Evolutionary conservation across 2,797 vertebrate genomes (phyloP).

Genomic region (Euthynnus affinis): DNA sequence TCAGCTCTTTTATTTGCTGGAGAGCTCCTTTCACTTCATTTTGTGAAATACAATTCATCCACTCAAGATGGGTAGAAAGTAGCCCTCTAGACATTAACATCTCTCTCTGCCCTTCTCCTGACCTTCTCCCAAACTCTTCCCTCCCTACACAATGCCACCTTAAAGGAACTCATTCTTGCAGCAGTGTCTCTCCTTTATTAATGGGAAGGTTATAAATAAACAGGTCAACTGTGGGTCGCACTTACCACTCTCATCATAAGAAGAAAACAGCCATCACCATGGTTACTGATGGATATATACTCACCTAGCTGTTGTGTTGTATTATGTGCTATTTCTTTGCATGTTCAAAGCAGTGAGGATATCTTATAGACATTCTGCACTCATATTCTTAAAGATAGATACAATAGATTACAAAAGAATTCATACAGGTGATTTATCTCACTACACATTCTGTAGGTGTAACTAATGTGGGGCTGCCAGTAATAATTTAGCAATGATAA

Average conservation of each 20-base stretch:
- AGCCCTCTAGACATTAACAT: constrained; percentile 10
- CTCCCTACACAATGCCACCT: constrained; percentile 23
- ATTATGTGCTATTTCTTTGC: constrained; percentile 18
- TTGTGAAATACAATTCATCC: constrained; percentile 26
- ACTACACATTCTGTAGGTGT: neutral
- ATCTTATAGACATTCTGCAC: neutral
- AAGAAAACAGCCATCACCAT: constrained; percentile 46
- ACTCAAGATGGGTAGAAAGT: constrained; percentile 15
- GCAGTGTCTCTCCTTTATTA: constrained; percentile 33
- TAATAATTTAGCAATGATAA: neutral
- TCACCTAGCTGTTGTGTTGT: constrained; percentile 5
- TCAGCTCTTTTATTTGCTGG: constrained; percentile 25
- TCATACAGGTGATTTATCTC: neutral
- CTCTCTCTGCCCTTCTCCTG: constrained; percentile 4
- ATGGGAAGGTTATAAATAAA: constrained; percentile 54
- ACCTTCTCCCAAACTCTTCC: neutral
- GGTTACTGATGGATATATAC: constrained; percentile 53
- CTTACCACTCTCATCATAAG: constrained; percentile 30
- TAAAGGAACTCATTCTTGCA: constrained; percentile 21
- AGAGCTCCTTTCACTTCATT: constrained; percentile 39
- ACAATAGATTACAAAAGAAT: neutral
- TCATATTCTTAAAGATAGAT: neutral
- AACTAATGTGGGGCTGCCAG: neutral
- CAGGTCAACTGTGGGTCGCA: constrained; percentile 51
- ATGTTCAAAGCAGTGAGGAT: neutral